Evolutionary conservation across 2,113 vertebrate species (phyloP).

Genomic region (Leucopternis melanops): DNA sequence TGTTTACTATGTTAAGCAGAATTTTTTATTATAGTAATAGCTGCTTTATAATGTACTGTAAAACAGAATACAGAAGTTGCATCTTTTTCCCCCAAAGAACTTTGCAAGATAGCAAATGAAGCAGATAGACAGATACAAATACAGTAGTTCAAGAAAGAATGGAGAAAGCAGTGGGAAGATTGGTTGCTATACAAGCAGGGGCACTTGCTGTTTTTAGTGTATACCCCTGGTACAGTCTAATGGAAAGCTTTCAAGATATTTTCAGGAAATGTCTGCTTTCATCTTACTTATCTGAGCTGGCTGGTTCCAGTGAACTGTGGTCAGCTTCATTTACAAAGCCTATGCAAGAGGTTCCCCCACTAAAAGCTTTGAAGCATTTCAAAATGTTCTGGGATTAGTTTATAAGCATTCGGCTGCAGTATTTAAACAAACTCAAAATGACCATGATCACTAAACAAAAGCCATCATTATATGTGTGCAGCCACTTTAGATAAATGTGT

Average conservation of each 20-base stretch:
- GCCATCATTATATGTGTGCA: conserved; percentile 60
- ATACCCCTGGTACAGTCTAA: conserved; percentile 82
- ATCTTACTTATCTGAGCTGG: conserved; percentile 80
- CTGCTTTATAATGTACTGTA: background rate
- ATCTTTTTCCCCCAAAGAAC: background rate
- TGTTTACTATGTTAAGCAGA: background rate
- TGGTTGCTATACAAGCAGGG: conserved; percentile 1
- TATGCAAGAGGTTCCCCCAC: conserved; percentile 51
- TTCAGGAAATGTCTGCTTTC: conserved; percentile 78
- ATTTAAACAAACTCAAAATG: conserved; percentile 77
- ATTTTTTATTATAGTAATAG: background rate
- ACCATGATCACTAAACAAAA: conserved; percentile 73
- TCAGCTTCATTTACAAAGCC: conserved; percentile 67
- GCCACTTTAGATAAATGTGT: conserved; percentile 75
- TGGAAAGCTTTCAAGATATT: conserved; percentile 95
- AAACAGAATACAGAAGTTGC: background rate
- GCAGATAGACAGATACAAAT: conserved; percentile 27
- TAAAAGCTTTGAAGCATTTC: conserved; percentile 77
- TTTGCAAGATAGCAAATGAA: conserved; percentile 37
- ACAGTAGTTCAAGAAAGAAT: conserved; percentile 14
- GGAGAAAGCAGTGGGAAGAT: background rate
- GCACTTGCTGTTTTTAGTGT: conserved; percentile 74
- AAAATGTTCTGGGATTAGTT: conserved; percentile 71
- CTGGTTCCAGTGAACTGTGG: conserved; percentile 80
- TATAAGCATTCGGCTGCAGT: conserved; percentile 68